A percentile compares a stretch with the other conserved stretches of the same genome.
These are phyloP conservation scores for Acleris emargana DNA, from an alignment of 2,888 invertebrate species.

Conservation along the genomic window DNA sequence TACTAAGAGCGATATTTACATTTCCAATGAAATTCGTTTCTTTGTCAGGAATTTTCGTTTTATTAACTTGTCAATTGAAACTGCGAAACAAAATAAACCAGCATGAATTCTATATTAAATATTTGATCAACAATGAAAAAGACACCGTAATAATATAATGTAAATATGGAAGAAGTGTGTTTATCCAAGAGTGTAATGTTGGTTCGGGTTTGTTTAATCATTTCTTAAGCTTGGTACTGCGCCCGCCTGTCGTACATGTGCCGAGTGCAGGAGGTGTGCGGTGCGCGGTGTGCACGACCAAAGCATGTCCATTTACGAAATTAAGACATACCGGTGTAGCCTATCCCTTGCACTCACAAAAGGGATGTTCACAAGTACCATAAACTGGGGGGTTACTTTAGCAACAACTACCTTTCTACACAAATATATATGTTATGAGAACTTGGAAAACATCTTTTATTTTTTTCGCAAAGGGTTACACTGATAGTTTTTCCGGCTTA, in stretches of 20 bases:
- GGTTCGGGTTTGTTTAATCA: conserved; percentile 1
- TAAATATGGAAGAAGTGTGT: neutral
- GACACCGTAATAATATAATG: neutral
- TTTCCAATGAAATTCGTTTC: conserved; percentile 1
- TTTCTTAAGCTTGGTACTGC: conserved; percentile 1
- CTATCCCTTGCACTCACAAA: no score
- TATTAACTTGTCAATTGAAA: neutral
- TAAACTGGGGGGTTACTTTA: no score
- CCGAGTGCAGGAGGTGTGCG: neutral
- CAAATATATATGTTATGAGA: no score
- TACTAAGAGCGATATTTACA: neutral
- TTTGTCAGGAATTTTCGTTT: conserved; percentile 9
- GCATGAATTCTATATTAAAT: no score
- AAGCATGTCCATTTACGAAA: no score
- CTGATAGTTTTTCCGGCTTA: no score
- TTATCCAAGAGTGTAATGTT: conserved; percentile 1
- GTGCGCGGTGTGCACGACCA: conserved; percentile 2
- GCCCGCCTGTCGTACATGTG: neutral
- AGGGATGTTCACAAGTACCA: no score
- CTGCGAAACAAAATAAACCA: neutral
- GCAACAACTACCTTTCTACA: no score
- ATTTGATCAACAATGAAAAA: no score
- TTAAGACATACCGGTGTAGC: no score
- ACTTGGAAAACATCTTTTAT: no score
- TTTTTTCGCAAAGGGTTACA: no score